Evolutionary conservation across 2,888 invertebrate species (phyloP), one percentile per base, ranked within the genome.

Genomic region (Cheilosia scutellata): DNA sequence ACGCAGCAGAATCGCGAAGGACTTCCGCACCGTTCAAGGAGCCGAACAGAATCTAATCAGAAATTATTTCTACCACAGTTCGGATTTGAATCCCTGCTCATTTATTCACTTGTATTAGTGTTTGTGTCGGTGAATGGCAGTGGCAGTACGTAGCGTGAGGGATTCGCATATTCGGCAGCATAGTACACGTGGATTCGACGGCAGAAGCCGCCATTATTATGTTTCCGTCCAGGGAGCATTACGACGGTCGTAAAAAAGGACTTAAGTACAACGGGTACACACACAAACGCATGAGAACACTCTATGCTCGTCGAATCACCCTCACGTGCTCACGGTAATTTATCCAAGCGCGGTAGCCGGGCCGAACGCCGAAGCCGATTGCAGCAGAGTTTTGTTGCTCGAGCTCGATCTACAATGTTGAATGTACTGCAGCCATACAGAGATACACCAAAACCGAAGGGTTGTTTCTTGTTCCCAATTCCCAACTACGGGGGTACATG

Each of bases 321-420:
- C 91, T 89, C 89, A 91, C 90, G 89, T 90, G 89, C 89, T 90
- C 89, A 91, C 89, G 90, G 90, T 90, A 90, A 91, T 90, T 90
- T 91, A 89, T 89, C 89, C 91, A 90, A 91, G 91, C 91, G 91
- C 89, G 89, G 87, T 87, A 83, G 68, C 49, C 33, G 68, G 58
- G 33, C 11, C 37, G 66, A 84, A 79, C 55, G 33, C 11, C 37
- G 66, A 84, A 79, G 44, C 75, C 51, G 82, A 82, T 86, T 86
- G 82, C 86, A 86, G 31, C 72, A 68, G 44, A 55, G 66, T 53
- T 72, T 66, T 66, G 47, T 66, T 57, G 29, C 40, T 25, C 40
- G 60, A 72, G 76, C 76, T 60, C 58, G 84, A 86, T 86, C 82
- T 76, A 57, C 57, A 44, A 58, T 65, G 20, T 20, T 20, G 20